A percentile compares a stretch with the other conserved stretches of the same genome.
phyloP scores from a whole-genome alignment of 1,140 invertebrate genomes.

The Prorops nasuta region DNA sequence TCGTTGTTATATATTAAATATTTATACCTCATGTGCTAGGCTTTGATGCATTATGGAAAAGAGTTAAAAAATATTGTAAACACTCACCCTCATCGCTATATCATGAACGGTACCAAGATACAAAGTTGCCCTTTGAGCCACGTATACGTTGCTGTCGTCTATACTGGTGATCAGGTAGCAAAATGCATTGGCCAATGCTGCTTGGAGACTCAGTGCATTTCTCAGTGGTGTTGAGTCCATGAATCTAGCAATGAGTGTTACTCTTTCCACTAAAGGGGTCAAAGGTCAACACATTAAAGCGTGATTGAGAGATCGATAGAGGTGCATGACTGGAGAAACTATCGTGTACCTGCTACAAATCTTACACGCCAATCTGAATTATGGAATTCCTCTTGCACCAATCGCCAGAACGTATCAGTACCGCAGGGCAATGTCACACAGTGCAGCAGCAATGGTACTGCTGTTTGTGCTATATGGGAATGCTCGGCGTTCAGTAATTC shows the following conservation, averaged over 20 bases:
- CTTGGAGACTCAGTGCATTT: constrained; percentile 81
- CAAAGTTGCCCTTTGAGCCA: constrained; percentile 89
- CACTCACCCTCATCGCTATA: constrained; percentile 69
- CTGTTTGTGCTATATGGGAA: constrained; percentile 87
- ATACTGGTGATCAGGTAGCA: constrained; percentile 94
- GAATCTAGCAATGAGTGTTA: constrained; percentile 88
- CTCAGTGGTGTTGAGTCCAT: constrained; percentile 86
- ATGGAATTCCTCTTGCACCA: constrained; percentile 92
- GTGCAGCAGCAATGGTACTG: constrained; percentile 89
- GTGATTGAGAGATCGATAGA: background rate
- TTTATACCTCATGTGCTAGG: background rate
- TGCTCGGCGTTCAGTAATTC: constrained; percentile 87
- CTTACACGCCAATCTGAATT: constrained; percentile 84
- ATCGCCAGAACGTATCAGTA: constrained; percentile 90
- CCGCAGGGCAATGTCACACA: constrained; percentile 91
- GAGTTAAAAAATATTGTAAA: no score
- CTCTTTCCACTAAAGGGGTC: constrained; percentile 82
- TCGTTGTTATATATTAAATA: constrained; percentile 9
- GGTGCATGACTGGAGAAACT: background rate
- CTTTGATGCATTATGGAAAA: background rate
- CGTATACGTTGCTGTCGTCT: constrained; percentile 92
- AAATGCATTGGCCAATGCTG: constrained; percentile 94
- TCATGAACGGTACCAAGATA: constrained; percentile 94
- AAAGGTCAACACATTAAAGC: constrained; percentile 3
- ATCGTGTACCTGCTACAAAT: constrained; percentile 75